These are phyloP conservation scores for Agrilus cyanescens DNA, from an alignment of 2,888 invertebrate genomes.

Conservation along the genomic window DNA sequence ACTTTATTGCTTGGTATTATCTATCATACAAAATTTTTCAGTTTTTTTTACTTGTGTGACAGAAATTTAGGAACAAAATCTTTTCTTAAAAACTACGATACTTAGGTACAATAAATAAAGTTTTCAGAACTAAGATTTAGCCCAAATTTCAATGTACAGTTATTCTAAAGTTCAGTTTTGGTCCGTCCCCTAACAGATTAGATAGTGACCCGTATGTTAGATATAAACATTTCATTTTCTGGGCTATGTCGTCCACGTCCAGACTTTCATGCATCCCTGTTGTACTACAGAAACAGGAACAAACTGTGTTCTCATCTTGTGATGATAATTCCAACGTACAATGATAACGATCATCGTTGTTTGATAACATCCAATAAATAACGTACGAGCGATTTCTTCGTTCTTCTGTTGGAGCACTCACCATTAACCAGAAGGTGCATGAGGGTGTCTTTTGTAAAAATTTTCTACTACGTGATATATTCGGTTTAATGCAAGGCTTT, in stretches of 20 bases:
- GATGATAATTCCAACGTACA: conserved; percentile 30
- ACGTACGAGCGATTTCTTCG: conserved; percentile 20
- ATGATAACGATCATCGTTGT: conserved; percentile 23
- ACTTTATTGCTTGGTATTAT: no score
- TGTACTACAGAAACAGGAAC: conserved; percentile 27
- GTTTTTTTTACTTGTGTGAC: no score
- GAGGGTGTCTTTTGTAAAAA: conserved; percentile 24
- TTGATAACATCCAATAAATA: conserved; percentile 29
- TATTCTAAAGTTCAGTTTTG: conserved; percentile 26
- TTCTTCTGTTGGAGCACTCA: conserved; percentile 23
- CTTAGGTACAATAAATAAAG: no score
- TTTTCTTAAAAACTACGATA: no score
- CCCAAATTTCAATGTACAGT: conserved; percentile 22
- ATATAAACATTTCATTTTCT: conserved; percentile 25
- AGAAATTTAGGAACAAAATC: no score
- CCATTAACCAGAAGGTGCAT: conserved; percentile 32
- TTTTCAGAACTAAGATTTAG: no score
- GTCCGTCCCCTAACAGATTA: conserved; percentile 26
- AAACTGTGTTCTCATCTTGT: conserved; percentile 21
- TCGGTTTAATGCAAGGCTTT: conserved; percentile 10
- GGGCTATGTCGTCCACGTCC: conserved; percentile 20
- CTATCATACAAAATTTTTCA: no score
- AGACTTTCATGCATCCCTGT: conserved; percentile 22
- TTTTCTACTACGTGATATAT: conserved; percentile 19
- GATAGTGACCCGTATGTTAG: conserved; percentile 24